Percentiles rank a stretch among this genome's conserved stretches.
Conservation (phyloP, 2,797 vertebrate genomes). For the Lepilemur ruficaudatus region DNA sequence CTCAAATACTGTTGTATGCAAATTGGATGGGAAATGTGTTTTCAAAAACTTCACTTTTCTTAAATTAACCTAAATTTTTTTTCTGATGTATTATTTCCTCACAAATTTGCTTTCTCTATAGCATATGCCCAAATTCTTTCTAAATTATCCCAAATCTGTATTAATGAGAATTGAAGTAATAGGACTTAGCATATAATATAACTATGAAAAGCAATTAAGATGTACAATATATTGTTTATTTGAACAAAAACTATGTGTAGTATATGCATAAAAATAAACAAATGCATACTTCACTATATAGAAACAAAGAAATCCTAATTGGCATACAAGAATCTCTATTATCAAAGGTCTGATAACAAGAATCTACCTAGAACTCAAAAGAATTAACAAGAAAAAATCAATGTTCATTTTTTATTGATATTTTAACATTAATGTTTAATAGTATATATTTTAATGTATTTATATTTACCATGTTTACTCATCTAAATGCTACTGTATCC, state of each 20-base stretch:
- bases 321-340: neutral
- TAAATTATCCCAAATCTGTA: constrained; percentile 11
- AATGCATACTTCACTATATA: neutral
- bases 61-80: constrained; percentile 19
- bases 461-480: neutral
- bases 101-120: constrained; percentile 24
- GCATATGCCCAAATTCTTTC: neutral
- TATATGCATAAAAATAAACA: constrained; percentile 14
- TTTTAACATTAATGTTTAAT: neutral
- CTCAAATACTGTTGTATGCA: neutral
- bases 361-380: too few relatives aligned
- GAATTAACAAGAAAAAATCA: too few relatives aligned
- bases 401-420: neutral
- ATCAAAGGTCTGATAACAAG: too few relatives aligned
- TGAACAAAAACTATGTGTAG: neutral
- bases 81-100: neutral
- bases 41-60: constrained; percentile 6
- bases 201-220: neutral
- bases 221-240: neutral
- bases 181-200: neutral
- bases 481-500: neutral
- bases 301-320: neutral
- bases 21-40: neutral
- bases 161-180: constrained; percentile 15
- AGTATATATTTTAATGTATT: neutral